Evolutionary conservation across 2,113 vertebrate species (phyloP).

Genomic region (Raphicerus campestris): DNA sequence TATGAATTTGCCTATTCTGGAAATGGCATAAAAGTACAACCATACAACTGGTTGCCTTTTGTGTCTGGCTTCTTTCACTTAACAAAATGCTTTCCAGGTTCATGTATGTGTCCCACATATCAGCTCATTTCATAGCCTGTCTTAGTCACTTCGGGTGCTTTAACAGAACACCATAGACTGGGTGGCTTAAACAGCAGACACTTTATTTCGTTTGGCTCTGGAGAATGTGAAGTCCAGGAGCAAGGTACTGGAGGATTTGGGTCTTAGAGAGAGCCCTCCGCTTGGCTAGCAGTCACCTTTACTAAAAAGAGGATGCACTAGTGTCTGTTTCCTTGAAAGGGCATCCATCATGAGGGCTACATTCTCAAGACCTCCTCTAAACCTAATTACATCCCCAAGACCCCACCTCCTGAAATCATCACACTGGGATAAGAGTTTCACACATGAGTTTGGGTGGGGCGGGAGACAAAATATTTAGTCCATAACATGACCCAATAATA

Average conservation of each 20-base stretch:
- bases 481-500: background rate
- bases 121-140: background rate
- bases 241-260: background rate
- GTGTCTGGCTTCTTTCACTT: background rate
- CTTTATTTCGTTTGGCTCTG: background rate
- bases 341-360: background rate
- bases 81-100: background rate
- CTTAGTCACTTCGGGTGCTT: background rate
- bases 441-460: background rate
- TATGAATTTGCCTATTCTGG: background rate
- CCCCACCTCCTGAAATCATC: background rate
- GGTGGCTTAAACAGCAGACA: background rate
- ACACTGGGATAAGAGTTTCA: background rate
- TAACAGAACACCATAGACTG: background rate
- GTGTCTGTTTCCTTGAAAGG: background rate
- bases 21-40: background rate
- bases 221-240: background rate
- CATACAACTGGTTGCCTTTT: background rate
- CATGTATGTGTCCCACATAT: background rate
- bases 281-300: background rate
- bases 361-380: background rate
- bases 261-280: background rate
- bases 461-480: background rate
- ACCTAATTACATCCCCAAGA: background rate
- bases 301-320: background rate